phyloP scores from a whole-genome alignment of 2,888 invertebrate genomes.

The Aspidapion aeneum region DNA sequence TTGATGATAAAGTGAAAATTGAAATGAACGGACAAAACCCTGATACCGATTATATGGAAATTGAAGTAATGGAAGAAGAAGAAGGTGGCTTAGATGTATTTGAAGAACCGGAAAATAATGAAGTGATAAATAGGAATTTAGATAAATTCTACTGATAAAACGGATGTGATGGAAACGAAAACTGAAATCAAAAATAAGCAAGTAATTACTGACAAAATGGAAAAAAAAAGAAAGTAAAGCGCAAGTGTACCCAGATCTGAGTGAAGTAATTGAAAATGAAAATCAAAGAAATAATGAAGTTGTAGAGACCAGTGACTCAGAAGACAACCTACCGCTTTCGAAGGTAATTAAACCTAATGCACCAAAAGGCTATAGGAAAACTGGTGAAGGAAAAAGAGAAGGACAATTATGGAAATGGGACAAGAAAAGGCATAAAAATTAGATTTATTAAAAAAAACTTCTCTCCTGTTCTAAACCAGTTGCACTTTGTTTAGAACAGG shows the following conservation, averaged over 20 bases:
- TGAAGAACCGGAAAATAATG: background rate
- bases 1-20: background rate
- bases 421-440: background rate
- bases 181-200: background rate
- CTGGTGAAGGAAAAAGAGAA: background rate
- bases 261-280: background rate
- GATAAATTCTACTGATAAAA: background rate
- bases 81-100: slow-evolving; percentile 1
- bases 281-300: slow-evolving; percentile 1
- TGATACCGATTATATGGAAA: background rate
- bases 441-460: no score
- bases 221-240: no score
- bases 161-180: background rate
- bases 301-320: slow-evolving; percentile 1
- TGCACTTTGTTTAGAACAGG: no score
- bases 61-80: slow-evolving; percentile 10
- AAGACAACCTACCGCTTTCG: background rate
- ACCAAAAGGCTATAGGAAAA: background rate
- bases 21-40: background rate
- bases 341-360: background rate
- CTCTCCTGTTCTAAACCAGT: no score
- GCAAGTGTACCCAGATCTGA: no score
- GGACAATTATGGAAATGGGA: background rate
- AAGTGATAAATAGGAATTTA: background rate
- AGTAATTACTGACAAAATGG: no score